A percentile compares a stretch with the other conserved stretches of the same genome.
Conservation (phyloP, 2,113 vertebrate genomes). For the Python bivittatus region DNA sequence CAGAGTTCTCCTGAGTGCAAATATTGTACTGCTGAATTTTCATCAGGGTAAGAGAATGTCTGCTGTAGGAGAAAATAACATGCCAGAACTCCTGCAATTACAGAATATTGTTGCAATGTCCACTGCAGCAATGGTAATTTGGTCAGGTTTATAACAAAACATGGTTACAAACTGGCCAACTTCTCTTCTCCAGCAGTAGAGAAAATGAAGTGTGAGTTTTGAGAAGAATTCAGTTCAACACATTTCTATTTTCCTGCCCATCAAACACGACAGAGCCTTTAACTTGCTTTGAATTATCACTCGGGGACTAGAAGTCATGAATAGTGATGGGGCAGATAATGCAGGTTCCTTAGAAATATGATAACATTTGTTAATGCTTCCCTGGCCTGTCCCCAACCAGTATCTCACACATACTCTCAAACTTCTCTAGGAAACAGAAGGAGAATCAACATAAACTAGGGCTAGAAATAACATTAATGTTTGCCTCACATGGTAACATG, state of each 20-base stretch:
- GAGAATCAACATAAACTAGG: neutral
- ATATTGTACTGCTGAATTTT: neutral
- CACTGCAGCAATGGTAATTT: neutral
- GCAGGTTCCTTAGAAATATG: fast-evolving
- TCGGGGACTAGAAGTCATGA: neutral
- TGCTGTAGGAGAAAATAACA: neutral
- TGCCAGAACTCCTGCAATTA: neutral
- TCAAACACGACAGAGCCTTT: neutral
- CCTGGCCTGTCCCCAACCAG: fast-evolving
- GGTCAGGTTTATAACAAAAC: neutral
- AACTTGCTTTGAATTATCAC: neutral
- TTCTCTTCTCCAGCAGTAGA: neutral
- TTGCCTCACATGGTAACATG: neutral
- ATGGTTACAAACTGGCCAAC: neutral
- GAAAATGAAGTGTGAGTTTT: neutral
- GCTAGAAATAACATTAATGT: conserved; percentile 21
- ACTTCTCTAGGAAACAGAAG: fast-evolving
- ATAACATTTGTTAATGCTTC: neutral
- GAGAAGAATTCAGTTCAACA: neutral
- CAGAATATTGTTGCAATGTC: neutral
- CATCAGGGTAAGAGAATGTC: neutral
- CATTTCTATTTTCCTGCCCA: neutral
- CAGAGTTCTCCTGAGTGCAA: neutral
- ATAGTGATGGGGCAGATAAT: neutral
- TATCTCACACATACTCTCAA: neutral